phyloP scores from a whole-genome alignment of 2,113 vertebrate genomes.

The Corapipo altera region DNA sequence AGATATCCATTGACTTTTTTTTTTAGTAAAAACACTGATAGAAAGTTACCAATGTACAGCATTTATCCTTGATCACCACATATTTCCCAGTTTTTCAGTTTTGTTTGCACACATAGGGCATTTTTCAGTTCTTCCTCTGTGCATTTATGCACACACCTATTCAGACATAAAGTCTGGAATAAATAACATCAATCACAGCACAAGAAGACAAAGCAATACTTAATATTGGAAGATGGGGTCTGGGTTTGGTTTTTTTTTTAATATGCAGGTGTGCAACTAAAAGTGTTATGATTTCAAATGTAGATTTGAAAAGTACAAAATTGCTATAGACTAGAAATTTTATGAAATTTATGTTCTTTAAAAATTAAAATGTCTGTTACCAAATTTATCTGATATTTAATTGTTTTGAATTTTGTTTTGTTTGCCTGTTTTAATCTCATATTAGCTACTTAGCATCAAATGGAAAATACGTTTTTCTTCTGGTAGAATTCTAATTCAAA shows the following conservation, averaged over 20 bases:
- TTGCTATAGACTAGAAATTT: background rate
- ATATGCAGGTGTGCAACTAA: background rate
- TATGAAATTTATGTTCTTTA: background rate
- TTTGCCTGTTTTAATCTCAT: background rate
- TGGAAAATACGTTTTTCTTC: background rate
- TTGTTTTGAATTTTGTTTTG: background rate
- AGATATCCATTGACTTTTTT: background rate
- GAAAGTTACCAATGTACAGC: background rate
- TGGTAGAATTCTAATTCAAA: background rate
- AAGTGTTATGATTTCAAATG: background rate
- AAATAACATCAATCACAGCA: background rate
- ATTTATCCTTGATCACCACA: background rate
- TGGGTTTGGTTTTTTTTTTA: background rate
- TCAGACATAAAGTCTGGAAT: background rate
- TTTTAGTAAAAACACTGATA: background rate
- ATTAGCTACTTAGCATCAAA: background rate
- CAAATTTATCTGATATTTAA: background rate
- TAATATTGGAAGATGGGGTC: rapidly evolving
- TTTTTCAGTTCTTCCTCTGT: background rate
- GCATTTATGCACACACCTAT: background rate
- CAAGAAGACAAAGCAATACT: background rate
- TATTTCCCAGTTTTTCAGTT: background rate
- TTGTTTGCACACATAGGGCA: background rate
- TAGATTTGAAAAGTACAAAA: background rate
- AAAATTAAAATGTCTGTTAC: background rate